phyloP scores from a whole-genome alignment of 2,888 invertebrate species.

The Xestia sexstrigata region DNA sequence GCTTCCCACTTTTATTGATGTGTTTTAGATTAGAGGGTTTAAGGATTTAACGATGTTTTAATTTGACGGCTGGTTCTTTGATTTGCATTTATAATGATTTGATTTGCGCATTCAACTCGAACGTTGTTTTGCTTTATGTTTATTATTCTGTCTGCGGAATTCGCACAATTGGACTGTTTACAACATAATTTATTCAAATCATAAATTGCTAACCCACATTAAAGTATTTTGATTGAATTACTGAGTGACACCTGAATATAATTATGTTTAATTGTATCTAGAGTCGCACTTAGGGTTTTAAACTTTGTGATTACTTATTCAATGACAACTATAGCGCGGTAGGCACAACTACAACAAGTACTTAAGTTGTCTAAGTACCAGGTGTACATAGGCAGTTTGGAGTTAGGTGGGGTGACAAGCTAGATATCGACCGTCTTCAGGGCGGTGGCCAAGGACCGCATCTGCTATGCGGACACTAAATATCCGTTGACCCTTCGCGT shows the following conservation, averaged over 20 bases:
- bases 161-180: conserved; percentile 51
- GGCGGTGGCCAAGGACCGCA: conserved; percentile 89
- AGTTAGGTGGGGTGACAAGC: conserved; percentile 87
- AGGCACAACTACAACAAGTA: conserved; percentile 59
- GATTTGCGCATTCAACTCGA: conserved; percentile 38
- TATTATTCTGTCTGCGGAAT: conserved; percentile 49
- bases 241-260: conserved; percentile 49
- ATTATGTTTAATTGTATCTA: conserved; percentile 45
- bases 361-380: conserved; percentile 81
- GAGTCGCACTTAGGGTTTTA: conserved; percentile 35
- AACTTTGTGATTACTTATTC: conserved; percentile 50
- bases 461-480: conserved; percentile 89
- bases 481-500: conserved; percentile 88
- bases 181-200: conserved; percentile 53
- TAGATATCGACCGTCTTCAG: conserved; percentile 89
- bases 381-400: conserved; percentile 87
- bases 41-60: conserved; percentile 31
- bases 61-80: conserved; percentile 34
- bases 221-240: conserved; percentile 42
- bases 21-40: conserved; percentile 10
- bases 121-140: conserved; percentile 35
- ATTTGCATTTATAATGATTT: conserved; percentile 42
- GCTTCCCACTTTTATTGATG: conserved; percentile 41
- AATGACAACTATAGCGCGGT: conserved; percentile 49
- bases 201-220: conserved; percentile 53